These are phyloP conservation scores for Telenomus remus DNA, from an alignment of 1,140 invertebrate species.

Conservation along the genomic window DNA sequence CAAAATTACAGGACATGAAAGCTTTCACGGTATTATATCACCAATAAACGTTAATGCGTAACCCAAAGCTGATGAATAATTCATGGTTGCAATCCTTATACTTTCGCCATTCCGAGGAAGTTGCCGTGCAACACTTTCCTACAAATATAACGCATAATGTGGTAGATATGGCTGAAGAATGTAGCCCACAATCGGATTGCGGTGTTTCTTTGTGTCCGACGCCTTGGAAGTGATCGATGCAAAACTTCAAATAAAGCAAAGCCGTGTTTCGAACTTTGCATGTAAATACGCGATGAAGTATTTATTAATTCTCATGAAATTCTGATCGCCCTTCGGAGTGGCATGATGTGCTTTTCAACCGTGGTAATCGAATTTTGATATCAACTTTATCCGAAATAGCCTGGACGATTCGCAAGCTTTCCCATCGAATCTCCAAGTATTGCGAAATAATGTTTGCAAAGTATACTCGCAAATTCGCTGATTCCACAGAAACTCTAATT, in stretches of 20 bases:
- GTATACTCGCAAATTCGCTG: too few relatives aligned
- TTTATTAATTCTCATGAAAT: constrained; percentile 63
- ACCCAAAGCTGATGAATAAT: constrained; percentile 65
- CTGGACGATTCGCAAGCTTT: too few relatives aligned
- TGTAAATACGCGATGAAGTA: constrained; percentile 37
- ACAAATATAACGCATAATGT: constrained; percentile 59
- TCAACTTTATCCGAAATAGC: constrained; percentile 15
- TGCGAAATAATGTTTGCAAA: too few relatives aligned
- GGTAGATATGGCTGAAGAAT: constrained; percentile 39
- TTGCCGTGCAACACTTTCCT: constrained; percentile 50
- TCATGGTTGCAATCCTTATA: constrained; percentile 61
- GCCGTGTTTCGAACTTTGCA: constrained; percentile 5
- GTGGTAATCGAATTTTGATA: constrained; percentile 25
- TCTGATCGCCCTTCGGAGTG: constrained; percentile 38
- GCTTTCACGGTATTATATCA: constrained; percentile 23
- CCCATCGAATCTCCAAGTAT: too few relatives aligned
- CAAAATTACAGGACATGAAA: constrained; percentile 18
- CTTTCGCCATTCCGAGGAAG: constrained; percentile 36
- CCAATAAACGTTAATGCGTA: constrained; percentile 57
- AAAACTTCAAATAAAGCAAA: constrained; percentile 37
- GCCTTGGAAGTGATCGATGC: constrained; percentile 54
- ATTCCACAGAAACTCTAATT: too few relatives aligned
- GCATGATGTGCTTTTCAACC: not conserved
- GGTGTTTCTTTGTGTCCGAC: constrained; percentile 21
- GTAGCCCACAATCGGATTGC: constrained; percentile 39